Evolutionary conservation across 2,797 vertebrate species (phyloP).

Genomic region (Anabas testudineus): DNA sequence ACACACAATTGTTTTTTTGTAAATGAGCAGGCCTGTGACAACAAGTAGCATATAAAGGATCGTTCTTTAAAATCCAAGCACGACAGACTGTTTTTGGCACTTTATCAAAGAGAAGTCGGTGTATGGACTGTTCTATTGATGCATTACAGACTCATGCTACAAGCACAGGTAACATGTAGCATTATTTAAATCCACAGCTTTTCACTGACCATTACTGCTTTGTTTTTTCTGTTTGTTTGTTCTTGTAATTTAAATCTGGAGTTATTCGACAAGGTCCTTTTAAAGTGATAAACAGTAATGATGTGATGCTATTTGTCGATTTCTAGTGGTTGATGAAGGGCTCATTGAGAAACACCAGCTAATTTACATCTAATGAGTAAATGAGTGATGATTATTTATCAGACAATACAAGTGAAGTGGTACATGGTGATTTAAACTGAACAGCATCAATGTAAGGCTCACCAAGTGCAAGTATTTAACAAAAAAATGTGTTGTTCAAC

Average conservation of each 20-base stretch:
- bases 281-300: not conserved
- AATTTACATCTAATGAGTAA: not conserved
- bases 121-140: constrained; percentile 50
- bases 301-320: constrained; percentile 17
- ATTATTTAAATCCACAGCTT: constrained; percentile 22
- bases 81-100: constrained; percentile 51
- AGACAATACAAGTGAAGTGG: constrained; percentile 42
- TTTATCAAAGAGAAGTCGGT: constrained; percentile 40
- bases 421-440: constrained; percentile 23
- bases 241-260: constrained; percentile 25
- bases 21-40: constrained; percentile 45
- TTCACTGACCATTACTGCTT: constrained; percentile 12
- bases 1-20: constrained; percentile 52
- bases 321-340: constrained; percentile 47
- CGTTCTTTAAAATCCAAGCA: constrained; percentile 50
- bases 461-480: constrained; percentile 5
- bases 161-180: constrained; percentile 45
- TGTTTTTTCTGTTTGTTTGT: not conserved
- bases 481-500: constrained; percentile 4
- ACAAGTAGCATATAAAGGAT: constrained; percentile 68
- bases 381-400: constrained; percentile 21
- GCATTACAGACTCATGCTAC: constrained; percentile 44
- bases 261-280: constrained; percentile 16
- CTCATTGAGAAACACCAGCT: constrained; percentile 48
- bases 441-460: constrained; percentile 14